A percentile compares a stretch with the other conserved stretches of the same genome.
Conservation (phyloP, 1,140 invertebrate genomes). For the Odontomachus brunneus region DNA sequence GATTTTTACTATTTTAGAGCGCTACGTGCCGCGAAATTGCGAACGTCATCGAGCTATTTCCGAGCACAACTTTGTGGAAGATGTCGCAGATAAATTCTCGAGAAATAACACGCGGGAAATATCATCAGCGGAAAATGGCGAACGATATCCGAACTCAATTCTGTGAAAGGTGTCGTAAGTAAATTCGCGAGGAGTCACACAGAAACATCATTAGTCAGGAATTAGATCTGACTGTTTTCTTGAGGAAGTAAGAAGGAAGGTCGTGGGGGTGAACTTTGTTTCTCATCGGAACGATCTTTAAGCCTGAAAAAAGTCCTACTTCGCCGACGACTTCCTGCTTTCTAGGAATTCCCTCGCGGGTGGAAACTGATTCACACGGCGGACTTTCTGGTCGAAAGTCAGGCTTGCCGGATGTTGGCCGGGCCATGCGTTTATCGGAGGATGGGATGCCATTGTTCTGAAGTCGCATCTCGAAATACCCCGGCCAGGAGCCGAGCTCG, state of each 20-base stretch:
- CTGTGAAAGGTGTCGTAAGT: constrained; percentile 6
- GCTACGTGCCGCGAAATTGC: too few species aligned
- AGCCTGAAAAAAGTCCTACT: constrained; percentile 40
- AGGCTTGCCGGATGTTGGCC: constrained; percentile 37
- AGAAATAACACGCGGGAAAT: neutral
- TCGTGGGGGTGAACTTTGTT: constrained; percentile 7
- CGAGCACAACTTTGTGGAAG: constrained; percentile 6
- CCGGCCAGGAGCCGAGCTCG: constrained; percentile 40
- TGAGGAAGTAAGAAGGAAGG: too few species aligned
- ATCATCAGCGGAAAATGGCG: neutral
- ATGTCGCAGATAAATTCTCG: neutral
- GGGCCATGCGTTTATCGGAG: constrained; percentile 44
- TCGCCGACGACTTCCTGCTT: constrained; percentile 6
- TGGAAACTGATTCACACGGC: constrained; percentile 9
- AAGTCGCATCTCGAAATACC: constrained; percentile 81
- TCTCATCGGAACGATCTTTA: neutral
- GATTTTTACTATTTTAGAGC: constrained; percentile 17
- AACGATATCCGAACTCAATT: neutral
- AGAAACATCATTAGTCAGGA: neutral
- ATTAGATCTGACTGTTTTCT: neutral
- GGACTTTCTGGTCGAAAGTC: constrained; percentile 9
- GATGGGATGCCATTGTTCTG: constrained; percentile 75
- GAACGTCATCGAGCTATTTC: neutral
- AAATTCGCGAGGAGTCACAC: constrained; percentile 1
- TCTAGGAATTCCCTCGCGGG: neutral